These are phyloP conservation scores for Hypsibius dujardini DNA, from an alignment of 1,140 invertebrate genomes.

Conservation along the genomic window DNA sequence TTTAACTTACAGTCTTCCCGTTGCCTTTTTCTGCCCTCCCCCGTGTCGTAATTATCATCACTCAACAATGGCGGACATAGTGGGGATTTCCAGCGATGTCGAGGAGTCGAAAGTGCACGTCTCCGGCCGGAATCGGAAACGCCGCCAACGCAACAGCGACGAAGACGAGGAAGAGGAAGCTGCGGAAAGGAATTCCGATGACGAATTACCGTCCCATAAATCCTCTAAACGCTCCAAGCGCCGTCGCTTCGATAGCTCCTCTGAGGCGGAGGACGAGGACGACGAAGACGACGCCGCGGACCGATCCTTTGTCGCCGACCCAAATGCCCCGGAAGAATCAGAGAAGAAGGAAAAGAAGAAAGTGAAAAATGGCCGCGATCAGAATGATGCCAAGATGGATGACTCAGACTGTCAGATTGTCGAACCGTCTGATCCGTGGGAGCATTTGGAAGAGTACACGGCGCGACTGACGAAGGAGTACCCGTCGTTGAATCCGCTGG, in stretches of 20 bases:
- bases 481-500: background rate
- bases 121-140: slow-evolving; percentile 5
- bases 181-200: background rate
- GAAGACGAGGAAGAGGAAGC: too few relatives aligned
- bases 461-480: background rate
- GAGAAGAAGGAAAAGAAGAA: too few relatives aligned
- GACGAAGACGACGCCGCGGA: background rate
- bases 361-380: too few relatives aligned
- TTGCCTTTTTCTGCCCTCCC: too few relatives aligned
- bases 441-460: background rate
- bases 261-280: background rate
- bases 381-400: background rate
- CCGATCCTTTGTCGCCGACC: background rate
- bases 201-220: background rate
- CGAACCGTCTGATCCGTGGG: background rate
- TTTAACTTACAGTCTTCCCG: too few relatives aligned
- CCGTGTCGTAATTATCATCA: too few relatives aligned
- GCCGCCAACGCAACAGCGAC: background rate
- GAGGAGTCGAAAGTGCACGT: background rate
- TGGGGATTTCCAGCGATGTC: background rate
- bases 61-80: too few relatives aligned
- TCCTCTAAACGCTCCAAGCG: background rate
- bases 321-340: too few relatives aligned
- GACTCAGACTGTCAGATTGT: background rate
- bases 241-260: background rate